These are phyloP conservation scores for Stomorhina lunata DNA, from an alignment of 2,888 invertebrate species.

Conservation along the genomic window DNA sequence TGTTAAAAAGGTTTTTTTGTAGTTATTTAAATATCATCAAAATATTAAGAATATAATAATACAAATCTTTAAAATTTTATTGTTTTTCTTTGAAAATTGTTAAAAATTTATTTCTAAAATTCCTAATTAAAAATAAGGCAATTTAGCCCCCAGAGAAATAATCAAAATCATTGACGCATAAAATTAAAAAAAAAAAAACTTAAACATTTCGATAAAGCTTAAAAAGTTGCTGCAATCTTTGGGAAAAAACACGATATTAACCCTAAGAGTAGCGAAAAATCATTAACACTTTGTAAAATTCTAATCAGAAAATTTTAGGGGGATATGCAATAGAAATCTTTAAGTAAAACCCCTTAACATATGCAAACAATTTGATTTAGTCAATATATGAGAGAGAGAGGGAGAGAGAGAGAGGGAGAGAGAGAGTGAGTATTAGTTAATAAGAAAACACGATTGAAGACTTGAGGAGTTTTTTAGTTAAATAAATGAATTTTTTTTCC, in stretches of 20 bases:
- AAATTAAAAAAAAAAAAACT: slow-evolving; percentile 23
- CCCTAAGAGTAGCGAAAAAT: not conserved
- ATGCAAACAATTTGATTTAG: not conserved
- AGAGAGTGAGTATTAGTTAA: not conserved
- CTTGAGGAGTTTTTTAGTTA: too few relatives aligned
- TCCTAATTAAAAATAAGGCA: not conserved
- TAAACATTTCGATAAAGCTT: not conserved
- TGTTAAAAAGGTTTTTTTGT: too few relatives aligned
- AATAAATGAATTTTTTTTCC: slow-evolving; percentile 1
- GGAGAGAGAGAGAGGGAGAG: too few relatives aligned
- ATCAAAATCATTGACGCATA: slow-evolving; percentile 11
- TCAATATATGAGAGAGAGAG: too few relatives aligned
- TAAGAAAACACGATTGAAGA: slow-evolving; percentile 3
- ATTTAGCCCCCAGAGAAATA: slow-evolving; percentile 9
- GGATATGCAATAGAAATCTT: not conserved
- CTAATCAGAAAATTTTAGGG: not conserved
- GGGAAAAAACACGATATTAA: not conserved
- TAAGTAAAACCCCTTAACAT: not conserved
- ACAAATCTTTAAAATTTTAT: too few relatives aligned
- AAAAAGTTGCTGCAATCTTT: not conserved
- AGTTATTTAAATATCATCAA: too few relatives aligned
- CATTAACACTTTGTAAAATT: slow-evolving; percentile 51
- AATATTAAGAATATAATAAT: too few relatives aligned
- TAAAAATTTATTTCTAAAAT: too few relatives aligned
- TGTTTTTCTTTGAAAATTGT: too few relatives aligned